Evolutionary conservation across 2,888 invertebrate species (phyloP).

Genomic region (Leptinotarsa juncta): DNA sequence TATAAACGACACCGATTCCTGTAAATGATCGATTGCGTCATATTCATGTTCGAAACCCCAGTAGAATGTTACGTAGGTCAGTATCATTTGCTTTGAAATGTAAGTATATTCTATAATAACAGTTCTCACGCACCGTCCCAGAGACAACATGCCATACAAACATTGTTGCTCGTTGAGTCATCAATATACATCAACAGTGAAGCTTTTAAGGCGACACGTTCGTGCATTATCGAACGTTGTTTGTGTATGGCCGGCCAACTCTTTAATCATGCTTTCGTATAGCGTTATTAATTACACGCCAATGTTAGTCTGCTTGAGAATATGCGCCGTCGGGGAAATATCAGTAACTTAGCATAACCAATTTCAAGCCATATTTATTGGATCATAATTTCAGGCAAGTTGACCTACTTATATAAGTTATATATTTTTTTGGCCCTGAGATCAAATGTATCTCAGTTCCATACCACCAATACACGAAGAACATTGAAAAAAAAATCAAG

Average conservation of each 20-base stretch:
- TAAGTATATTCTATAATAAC: slow-evolving; percentile 17
- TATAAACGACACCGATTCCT: background rate
- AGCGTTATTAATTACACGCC: slow-evolving; percentile 3
- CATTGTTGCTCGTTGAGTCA: slow-evolving; percentile 16
- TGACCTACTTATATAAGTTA: no score
- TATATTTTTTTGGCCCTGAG: no score
- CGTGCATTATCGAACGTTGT: slow-evolving; percentile 8
- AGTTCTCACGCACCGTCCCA: slow-evolving; percentile 15
- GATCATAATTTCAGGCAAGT: no score
- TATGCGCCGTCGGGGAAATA: background rate
- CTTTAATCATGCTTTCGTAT: background rate
- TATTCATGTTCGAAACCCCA: slow-evolving; percentile 12
- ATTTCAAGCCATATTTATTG: no score
- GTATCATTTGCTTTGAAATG: background rate
- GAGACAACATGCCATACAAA: slow-evolving; percentile 14
- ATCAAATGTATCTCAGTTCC: no score
- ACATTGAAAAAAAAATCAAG: no score
- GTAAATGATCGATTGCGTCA: background rate
- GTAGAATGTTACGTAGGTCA: slow-evolving; percentile 2
- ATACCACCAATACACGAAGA: no score
- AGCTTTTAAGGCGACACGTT: slow-evolving; percentile 20
- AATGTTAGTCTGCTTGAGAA: background rate
- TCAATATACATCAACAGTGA: slow-evolving; percentile 19
- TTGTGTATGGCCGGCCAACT: slow-evolving; percentile 1
- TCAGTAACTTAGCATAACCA: no score